These are phyloP conservation scores for Microctonus brassicae DNA, from an alignment of 2,888 invertebrate species.

Conservation along the genomic window DNA sequence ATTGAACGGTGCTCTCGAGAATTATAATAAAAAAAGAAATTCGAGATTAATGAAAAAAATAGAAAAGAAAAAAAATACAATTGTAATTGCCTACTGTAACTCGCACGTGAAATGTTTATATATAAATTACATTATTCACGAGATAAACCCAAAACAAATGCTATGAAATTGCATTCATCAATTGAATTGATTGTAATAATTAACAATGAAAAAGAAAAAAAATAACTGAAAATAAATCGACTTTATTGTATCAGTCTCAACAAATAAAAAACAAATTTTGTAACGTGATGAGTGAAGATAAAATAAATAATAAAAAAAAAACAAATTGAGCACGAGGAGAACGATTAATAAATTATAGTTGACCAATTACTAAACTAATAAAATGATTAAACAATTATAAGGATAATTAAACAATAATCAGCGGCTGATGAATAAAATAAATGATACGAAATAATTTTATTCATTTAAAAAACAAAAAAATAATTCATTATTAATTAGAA, in stretches of 20 bases:
- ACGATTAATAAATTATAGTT: background rate
- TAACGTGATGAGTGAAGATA: background rate
- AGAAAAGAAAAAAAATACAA: background rate
- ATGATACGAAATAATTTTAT: conserved; percentile 21
- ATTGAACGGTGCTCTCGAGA: conserved; percentile 14
- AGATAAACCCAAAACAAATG: background rate
- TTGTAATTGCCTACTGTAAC: conserved; percentile 1
- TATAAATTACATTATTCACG: background rate
- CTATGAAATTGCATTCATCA: background rate
- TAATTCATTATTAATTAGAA: conserved; percentile 14
- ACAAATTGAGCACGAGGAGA: background rate
- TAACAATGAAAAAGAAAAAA: background rate
- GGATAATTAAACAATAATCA: conserved; percentile 21
- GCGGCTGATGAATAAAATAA: background rate
- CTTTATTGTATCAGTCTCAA: background rate
- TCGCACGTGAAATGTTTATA: background rate
- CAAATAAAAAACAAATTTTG: background rate
- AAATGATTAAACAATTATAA: conserved; percentile 19
- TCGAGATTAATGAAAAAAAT: conserved; percentile 1
- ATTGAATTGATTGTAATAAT: background rate
- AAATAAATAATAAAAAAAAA: background rate
- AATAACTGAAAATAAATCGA: background rate
- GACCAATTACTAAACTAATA: conserved; percentile 12
- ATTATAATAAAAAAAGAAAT: conserved; percentile 15
- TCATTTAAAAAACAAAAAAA: conserved; percentile 21